Conservation (phyloP, 1,140 invertebrate genomes). For the Musca vetustissima region DNA sequence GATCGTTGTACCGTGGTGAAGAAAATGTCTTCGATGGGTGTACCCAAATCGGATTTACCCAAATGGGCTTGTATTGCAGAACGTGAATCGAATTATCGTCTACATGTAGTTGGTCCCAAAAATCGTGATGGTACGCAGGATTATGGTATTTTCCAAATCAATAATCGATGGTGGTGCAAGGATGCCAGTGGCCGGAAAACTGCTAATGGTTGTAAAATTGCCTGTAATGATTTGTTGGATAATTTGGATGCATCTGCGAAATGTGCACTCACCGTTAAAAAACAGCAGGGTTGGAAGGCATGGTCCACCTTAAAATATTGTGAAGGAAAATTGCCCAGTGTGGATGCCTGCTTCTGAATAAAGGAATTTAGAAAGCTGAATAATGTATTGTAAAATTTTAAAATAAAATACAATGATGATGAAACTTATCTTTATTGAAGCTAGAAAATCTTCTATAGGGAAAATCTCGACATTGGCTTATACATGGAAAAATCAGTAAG, state of each 20-base stretch:
- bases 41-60: conserved; percentile 15
- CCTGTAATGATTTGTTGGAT: conserved; percentile 37
- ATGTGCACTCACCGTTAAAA: neutral
- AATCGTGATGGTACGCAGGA: conserved; percentile 44
- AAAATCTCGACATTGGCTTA: too few relatives aligned
- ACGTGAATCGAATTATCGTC: neutral
- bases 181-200: conserved; percentile 23
- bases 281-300: neutral
- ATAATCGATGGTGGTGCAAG: conserved; percentile 47
- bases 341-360: too few relatives aligned
- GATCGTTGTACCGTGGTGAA: conserved; percentile 23
- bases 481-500: too few relatives aligned
- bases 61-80: conserved; percentile 56
- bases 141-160: conserved; percentile 52
- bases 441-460: too few relatives aligned
- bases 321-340: too few relatives aligned
- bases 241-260: neutral
- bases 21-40: conserved; percentile 23
- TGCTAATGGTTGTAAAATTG: conserved; percentile 42
- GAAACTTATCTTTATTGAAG: too few relatives aligned
- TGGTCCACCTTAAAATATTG: neutral
- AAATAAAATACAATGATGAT: too few relatives aligned
- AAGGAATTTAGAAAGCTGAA: too few relatives aligned
- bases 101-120: conserved; percentile 28
- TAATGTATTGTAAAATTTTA: too few relatives aligned